Evolutionary conservation across 64 coral and sea anemone genomes (phyloP).

Genomic region (Montipora efflorescens): DNA sequence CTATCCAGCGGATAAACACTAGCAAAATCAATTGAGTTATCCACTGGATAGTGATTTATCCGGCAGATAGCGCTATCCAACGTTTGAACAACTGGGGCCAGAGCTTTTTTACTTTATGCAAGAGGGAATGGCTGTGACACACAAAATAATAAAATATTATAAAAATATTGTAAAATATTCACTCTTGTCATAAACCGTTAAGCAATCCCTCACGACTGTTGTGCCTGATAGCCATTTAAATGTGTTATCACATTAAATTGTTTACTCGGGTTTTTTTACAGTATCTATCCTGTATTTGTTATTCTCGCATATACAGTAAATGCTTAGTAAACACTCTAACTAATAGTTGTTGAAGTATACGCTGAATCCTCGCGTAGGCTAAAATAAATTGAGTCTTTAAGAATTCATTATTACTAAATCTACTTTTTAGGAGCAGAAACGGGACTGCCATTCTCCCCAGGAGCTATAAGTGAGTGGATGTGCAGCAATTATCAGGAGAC

Average conservation of each 20-base stretch:
- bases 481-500: background rate
- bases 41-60: background rate
- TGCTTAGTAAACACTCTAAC: background rate
- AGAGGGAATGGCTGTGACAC: background rate
- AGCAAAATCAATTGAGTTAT: background rate
- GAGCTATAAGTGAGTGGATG: background rate
- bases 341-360: background rate
- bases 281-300: background rate
- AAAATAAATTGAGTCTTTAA: background rate
- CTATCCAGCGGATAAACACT: background rate
- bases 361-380: background rate
- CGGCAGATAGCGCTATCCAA: too few relatives aligned
- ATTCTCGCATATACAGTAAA: background rate
- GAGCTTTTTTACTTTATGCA: background rate
- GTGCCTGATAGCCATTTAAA: background rate
- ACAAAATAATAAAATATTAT: background rate
- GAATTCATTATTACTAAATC: background rate
- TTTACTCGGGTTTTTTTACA: background rate
- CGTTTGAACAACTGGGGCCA: background rate
- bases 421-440: conserved; percentile 2
- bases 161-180: background rate
- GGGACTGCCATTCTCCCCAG: background rate
- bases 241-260: background rate
- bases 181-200: background rate
- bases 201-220: background rate